These are phyloP conservation scores for silkworm (Bombyx mori) DNA, from an alignment of 1,140 invertebrate genomes.

Conservation along the genomic window ASM3026992v2 NC_085116.1:8625001-8625500, in stretches of 20 bases:
- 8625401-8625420: conserved; percentile 83
- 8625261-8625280: conserved; percentile 85
- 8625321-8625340: conserved; percentile 81
- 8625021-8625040: conserved; percentile 78
- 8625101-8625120: not conserved
- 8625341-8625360: conserved; percentile 82
- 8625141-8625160: conserved; percentile 30
- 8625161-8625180: conserved; percentile 63
- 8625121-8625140: not conserved
- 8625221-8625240: conserved; percentile 77
- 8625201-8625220: conserved; percentile 79
- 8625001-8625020: conserved; percentile 78
- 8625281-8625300: conserved; percentile 77
- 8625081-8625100: not conserved
- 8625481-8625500: conserved; percentile 72
- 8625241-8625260: conserved; percentile 80
- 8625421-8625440: conserved; percentile 77
- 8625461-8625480: conserved; percentile 49
- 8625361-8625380: conserved; percentile 78
- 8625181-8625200: conserved; percentile 75
- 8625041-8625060: conserved; percentile 67
- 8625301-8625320: conserved; percentile 77
- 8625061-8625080: conserved; percentile 3
- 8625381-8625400: conserved; percentile 82
- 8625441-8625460: conserved; percentile 77